Percentiles rank a stretch among this genome's conserved stretches.
Evolutionary conservation across 2,797 vertebrate genomes (phyloP).

Genomic region (Xyrichtys novacula): DNA sequence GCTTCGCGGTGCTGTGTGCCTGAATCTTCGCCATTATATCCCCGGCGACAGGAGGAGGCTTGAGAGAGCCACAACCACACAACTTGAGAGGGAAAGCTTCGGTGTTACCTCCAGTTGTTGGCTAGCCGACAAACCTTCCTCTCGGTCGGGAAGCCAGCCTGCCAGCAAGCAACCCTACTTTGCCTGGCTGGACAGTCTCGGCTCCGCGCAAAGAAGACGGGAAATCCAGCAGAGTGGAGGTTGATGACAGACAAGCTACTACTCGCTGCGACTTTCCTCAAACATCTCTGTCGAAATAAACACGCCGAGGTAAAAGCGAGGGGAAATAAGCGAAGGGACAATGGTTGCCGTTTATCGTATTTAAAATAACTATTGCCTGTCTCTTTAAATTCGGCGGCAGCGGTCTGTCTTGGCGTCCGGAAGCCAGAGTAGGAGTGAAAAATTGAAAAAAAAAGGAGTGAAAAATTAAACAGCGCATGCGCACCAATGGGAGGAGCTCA

Average conservation of each 20-base stretch:
- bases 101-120: constrained; percentile 80
- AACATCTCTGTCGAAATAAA: constrained; percentile 64
- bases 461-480: constrained; percentile 78
- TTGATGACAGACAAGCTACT: constrained; percentile 74
- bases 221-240: constrained; percentile 72
- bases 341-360: constrained; percentile 84
- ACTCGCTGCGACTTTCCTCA: constrained; percentile 70
- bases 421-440: constrained; percentile 84
- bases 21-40: constrained; percentile 92
- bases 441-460: constrained; percentile 52
- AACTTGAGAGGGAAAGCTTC: constrained; percentile 79
- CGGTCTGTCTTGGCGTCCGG: constrained; percentile 85
- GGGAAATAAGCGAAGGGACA: constrained; percentile 75
- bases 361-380: constrained; percentile 85
- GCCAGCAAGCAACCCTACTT: constrained; percentile 77
- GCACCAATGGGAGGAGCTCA: constrained; percentile 72
- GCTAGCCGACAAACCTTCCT: constrained; percentile 81
- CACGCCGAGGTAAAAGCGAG: constrained; percentile 46
- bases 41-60: constrained; percentile 79
- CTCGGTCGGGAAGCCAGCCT: constrained; percentile 83
- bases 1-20: constrained; percentile 87
- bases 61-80: constrained; percentile 74
- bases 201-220: constrained; percentile 71
- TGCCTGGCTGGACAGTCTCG: constrained; percentile 80
- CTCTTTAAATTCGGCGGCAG: constrained; percentile 92